These are phyloP conservation scores for Shinisaurus crocodilurus DNA, from an alignment of 2,113 vertebrate genomes.

Conservation along the genomic window DNA sequence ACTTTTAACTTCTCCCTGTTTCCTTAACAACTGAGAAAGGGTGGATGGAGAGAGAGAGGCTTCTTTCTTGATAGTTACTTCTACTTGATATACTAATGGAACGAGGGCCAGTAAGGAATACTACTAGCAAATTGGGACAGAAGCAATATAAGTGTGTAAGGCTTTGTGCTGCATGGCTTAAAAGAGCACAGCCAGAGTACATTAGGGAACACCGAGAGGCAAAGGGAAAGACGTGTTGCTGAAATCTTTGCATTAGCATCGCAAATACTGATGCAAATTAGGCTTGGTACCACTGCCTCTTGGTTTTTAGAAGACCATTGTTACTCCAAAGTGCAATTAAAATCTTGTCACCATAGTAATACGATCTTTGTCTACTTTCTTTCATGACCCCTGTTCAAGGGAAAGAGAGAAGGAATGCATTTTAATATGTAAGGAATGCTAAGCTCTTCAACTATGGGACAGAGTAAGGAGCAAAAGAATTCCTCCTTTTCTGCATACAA, in stretches of 20 bases:
- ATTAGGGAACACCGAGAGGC: not conserved
- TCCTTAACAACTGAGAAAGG: slow-evolving; percentile 38
- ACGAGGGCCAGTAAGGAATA: not conserved
- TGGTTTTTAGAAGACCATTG: not conserved
- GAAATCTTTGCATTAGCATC: not conserved
- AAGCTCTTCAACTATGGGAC: not conserved
- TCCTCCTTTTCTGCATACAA: not conserved
- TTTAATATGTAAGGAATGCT: not conserved
- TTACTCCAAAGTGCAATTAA: slow-evolving; percentile 10
- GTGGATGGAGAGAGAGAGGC: fast-evolving
- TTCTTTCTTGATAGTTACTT: not conserved
- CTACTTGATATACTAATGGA: not conserved
- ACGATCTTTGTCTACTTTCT: not conserved
- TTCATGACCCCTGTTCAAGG: not conserved
- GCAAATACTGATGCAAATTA: not conserved
- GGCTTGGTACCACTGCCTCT: not conserved
- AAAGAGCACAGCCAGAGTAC: not conserved
- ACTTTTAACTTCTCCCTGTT: slow-evolving; percentile 22
- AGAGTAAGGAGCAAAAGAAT: not conserved
- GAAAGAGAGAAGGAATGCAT: not conserved
- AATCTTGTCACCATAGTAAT: slow-evolving; percentile 3
- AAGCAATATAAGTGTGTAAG: not conserved
- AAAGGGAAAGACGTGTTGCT: not conserved
- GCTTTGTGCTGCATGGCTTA: not conserved
- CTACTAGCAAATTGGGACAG: not conserved